Conservation (phyloP, 1,140 invertebrate species). For the Trachymyrmex septentrionalis region DNA sequence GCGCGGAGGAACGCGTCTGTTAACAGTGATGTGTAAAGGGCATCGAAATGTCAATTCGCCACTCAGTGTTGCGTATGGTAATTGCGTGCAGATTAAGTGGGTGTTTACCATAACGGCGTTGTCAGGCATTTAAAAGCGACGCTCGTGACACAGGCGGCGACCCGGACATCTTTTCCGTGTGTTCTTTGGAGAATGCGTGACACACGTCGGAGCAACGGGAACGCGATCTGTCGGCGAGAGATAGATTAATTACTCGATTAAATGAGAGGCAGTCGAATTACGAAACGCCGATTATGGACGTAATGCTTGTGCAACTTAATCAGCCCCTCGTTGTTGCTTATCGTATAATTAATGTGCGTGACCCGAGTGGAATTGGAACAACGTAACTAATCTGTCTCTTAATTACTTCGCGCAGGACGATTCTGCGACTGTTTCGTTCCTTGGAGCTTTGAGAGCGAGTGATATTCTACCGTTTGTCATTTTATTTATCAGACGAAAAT, state of each 20-base stretch:
- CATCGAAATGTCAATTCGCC: constrained; percentile 59
- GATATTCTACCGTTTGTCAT: background rate
- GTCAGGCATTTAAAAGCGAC: constrained; percentile 18
- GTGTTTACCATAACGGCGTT: constrained; percentile 9
- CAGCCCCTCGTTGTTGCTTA: constrained; percentile 22
- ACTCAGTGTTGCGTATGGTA: constrained; percentile 45
- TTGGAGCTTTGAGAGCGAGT: background rate
- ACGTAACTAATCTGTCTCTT: constrained; percentile 48
- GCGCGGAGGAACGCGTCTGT: constrained; percentile 4
- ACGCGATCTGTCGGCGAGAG: background rate
- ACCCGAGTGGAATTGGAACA: constrained; percentile 31
- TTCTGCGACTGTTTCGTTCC: background rate
- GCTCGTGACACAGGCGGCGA: background rate
- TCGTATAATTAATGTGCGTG: constrained; percentile 36
- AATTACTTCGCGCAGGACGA: constrained; percentile 15
- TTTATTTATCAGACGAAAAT: background rate
- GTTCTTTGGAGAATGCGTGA: background rate
- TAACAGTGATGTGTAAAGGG: constrained; percentile 48
- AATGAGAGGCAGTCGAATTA: constrained; percentile 22
- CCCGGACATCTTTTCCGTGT: constrained; percentile 35
- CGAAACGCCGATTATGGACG: constrained; percentile 29
- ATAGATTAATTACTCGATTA: constrained; percentile 49
- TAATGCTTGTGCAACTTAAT: constrained; percentile 31
- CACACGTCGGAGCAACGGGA: background rate
- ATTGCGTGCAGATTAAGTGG: constrained; percentile 51